These are phyloP conservation scores for Rattus rattus DNA, from an alignment of 2,113 vertebrate species.

Conservation along the genomic window DNA sequence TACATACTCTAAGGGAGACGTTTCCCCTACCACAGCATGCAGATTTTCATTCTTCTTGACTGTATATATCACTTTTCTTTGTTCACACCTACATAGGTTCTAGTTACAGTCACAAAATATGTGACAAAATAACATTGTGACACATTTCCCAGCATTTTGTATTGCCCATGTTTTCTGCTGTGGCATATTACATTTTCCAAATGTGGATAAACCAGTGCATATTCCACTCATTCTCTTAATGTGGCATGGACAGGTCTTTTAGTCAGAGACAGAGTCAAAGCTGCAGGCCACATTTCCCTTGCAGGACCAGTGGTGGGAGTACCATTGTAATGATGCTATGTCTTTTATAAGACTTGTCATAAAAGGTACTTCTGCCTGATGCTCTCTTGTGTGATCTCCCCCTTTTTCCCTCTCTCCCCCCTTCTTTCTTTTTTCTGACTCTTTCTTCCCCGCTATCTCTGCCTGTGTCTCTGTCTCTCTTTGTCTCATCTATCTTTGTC, in stretches of 20 bases:
- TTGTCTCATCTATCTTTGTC: neutral
- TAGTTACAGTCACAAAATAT: neutral
- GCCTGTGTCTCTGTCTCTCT: neutral
- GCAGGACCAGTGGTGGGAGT: neutral
- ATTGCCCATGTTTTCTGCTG: neutral
- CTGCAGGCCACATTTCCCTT: neutral
- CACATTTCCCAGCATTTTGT: neutral
- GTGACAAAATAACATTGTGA: conserved; percentile 15
- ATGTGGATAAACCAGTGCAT: neutral
- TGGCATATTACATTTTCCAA: neutral
- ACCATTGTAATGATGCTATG: neutral
- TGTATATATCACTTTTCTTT: neutral
- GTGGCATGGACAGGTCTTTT: neutral
- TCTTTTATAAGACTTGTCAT: neutral
- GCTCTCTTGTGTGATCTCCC: neutral
- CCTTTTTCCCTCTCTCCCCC: neutral
- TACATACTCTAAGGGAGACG: neutral
- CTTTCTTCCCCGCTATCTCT: neutral
- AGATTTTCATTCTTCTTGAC: neutral
- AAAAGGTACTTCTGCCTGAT: neutral
- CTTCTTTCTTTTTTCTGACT: neutral
- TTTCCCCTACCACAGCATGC: neutral
- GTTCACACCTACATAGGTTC: neutral
- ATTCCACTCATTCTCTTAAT: neutral
- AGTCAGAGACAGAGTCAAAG: neutral